These are phyloP conservation scores for Poecilobothrus nobilitatus DNA, from an alignment of 2,888 invertebrate genomes.

Conservation along the genomic window DNA sequence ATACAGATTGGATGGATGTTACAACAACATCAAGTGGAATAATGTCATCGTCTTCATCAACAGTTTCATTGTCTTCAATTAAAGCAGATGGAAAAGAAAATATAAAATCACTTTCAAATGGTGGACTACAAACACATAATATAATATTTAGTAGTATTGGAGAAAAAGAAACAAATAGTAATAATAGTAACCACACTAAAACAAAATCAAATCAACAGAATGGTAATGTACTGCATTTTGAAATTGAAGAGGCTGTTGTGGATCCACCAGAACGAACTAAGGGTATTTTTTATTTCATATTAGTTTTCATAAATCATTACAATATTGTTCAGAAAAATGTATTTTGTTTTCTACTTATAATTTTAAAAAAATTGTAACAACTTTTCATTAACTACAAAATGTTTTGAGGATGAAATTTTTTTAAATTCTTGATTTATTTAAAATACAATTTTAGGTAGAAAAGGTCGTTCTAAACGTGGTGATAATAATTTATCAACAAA, in stretches of 20 bases:
- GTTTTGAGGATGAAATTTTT: neutral
- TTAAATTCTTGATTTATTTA: no score
- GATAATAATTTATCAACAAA: conserved; percentile 38
- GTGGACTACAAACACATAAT: conserved; percentile 5
- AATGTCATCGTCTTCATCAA: neutral
- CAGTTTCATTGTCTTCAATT: neutral
- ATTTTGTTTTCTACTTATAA: neutral
- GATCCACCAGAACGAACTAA: conserved; percentile 39
- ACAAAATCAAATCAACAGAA: conserved; percentile 26
- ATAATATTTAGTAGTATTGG: conserved; percentile 12
- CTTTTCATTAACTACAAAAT: neutral
- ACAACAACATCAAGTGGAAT: conserved; percentile 20
- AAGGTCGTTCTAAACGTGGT: conserved; percentile 37
- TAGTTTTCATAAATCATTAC: neutral
- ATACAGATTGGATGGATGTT: neutral
- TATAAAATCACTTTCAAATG: conserved; percentile 2
- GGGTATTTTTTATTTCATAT: conserved; percentile 26
- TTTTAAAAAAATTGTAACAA: neutral
- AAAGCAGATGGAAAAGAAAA: neutral
- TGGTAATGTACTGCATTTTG: conserved; percentile 37
- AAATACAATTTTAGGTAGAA: conserved; percentile 32
- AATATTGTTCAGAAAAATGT: no score
- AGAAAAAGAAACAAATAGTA: conserved; percentile 10
- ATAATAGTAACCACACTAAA: neutral
- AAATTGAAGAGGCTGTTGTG: conserved; percentile 34